Evolutionary conservation across 2,888 invertebrate genomes (phyloP).

Genomic region (Beris morrisii): DNA sequence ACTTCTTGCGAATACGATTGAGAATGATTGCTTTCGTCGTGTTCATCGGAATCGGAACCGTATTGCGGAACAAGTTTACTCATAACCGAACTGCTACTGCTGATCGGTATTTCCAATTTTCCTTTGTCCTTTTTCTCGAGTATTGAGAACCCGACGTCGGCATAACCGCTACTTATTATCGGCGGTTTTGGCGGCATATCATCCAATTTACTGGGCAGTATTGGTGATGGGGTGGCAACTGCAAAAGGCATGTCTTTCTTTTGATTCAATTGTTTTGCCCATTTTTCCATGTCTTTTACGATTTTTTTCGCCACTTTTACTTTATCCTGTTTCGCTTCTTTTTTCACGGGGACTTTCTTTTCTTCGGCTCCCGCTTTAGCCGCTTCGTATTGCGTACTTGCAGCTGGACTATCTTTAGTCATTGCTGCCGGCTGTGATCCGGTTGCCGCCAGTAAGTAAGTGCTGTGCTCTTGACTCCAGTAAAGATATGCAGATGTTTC

Average conservation of each 20-base stretch:
- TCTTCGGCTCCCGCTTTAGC: slow-evolving; percentile 51
- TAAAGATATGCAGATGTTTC: slow-evolving; percentile 90
- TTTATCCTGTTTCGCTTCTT: slow-evolving; percentile 83
- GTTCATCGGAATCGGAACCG: slow-evolving; percentile 68
- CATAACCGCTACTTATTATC: slow-evolving; percentile 63
- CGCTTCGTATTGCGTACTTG: slow-evolving; percentile 25
- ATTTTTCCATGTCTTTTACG: slow-evolving; percentile 82
- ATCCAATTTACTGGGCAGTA: slow-evolving; percentile 44
- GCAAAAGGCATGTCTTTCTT: slow-evolving; percentile 72
- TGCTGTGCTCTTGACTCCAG: slow-evolving; percentile 80
- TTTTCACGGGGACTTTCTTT: slow-evolving; percentile 57
- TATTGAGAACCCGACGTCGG: slow-evolving; percentile 92
- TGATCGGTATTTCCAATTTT: slow-evolving; percentile 46
- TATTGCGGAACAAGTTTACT: slow-evolving; percentile 74
- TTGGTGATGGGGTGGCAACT: slow-evolving; percentile 51
- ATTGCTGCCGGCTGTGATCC: slow-evolving; percentile 30
- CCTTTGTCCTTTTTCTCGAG: slow-evolving; percentile 71
- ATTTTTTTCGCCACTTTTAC: slow-evolving; percentile 97
- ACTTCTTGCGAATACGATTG: slow-evolving; percentile 57
- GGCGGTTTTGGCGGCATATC: slow-evolving; percentile 43
- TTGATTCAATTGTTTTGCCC: slow-evolving; percentile 97
- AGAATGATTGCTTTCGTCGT: slow-evolving; percentile 40
- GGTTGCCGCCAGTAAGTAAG: slow-evolving; percentile 61
- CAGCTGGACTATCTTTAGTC: slow-evolving; percentile 46
- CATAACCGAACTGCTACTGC: slow-evolving; percentile 17